These are phyloP conservation scores for Hydrocynus forskahlii DNA, from an alignment of 2,797 vertebrate genomes.

Conservation along the genomic window DNA sequence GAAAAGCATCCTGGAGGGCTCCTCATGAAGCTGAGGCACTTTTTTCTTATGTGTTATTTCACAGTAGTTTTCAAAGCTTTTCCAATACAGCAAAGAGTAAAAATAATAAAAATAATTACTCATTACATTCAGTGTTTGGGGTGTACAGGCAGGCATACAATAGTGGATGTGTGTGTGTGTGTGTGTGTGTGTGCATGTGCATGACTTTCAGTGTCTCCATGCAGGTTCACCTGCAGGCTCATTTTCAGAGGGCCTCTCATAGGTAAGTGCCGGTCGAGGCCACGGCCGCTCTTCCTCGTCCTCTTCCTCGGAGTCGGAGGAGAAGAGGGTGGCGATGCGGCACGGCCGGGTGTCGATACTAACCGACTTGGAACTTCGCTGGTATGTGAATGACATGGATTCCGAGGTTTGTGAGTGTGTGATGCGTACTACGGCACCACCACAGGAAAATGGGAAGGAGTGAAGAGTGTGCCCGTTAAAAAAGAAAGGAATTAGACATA, in stretches of 20 bases:
- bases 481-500: constrained; percentile 6
- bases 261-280: constrained; percentile 76
- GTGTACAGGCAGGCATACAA: not conserved
- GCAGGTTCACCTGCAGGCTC: constrained; percentile 89
- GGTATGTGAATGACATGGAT: constrained; percentile 97
- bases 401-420: constrained; percentile 93
- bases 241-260: constrained; percentile 75
- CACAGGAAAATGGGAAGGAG: constrained; percentile 67
- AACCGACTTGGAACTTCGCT: constrained; percentile 93
- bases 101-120: too few relatives aligned
- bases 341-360: constrained; percentile 90
- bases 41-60: not conserved
- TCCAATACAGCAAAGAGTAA: too few relatives aligned
- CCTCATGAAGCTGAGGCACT: too few relatives aligned
- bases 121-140: not conserved
- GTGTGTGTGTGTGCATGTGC: not conserved
- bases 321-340: constrained; percentile 79
- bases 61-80: not conserved
- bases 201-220: constrained; percentile 62
- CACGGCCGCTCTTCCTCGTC: constrained; percentile 80
- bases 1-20: too few relatives aligned
- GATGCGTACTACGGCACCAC: constrained; percentile 85
- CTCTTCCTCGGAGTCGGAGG: constrained; percentile 76
- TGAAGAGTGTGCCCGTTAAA: not conserved
- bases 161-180: not conserved